Conservation (phyloP, 2,797 vertebrate species). For the Alosa sapidissima region DNA sequence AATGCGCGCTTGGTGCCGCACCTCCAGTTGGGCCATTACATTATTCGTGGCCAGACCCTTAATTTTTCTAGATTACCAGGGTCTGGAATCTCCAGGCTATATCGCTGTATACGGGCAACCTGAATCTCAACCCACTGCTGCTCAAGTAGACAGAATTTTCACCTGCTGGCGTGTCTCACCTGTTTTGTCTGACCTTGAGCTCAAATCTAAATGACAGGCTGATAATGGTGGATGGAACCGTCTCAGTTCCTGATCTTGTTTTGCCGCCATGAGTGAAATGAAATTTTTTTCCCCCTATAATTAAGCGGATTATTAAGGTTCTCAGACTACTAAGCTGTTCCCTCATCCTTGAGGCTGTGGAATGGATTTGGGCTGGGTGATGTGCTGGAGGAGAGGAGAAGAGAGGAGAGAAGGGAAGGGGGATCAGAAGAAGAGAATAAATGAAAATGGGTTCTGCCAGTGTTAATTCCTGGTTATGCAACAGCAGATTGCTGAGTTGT, state of each 20-base stretch:
- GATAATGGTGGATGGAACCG: slow-evolving; percentile 31
- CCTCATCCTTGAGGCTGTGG: slow-evolving; percentile 40
- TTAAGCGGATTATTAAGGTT: slow-evolving; percentile 60
- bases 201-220: slow-evolving; percentile 41
- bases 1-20: too few species aligned
- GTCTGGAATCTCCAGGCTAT: too few species aligned
- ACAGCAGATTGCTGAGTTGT: slow-evolving; percentile 41
- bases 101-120: too few species aligned
- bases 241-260: slow-evolving; percentile 6
- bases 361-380: slow-evolving; percentile 33
- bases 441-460: slow-evolving; percentile 8
- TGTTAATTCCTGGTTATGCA: slow-evolving; percentile 46
- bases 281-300: slow-evolving; percentile 46
- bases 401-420: background rate
- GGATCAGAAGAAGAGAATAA: slow-evolving; percentile 8
- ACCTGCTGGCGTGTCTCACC: too few species aligned
- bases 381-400: background rate
- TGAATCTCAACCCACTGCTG: too few species aligned
- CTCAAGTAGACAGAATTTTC: too few species aligned
- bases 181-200: slow-evolving; percentile 20
- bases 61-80: too few species aligned
- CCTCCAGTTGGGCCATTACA: too few species aligned
- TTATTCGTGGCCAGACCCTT: too few species aligned
- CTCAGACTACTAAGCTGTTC: slow-evolving; percentile 38
- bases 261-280: slow-evolving; percentile 48